Percentiles rank a stretch among this genome's conserved stretches.
Conservation (phyloP, 1,140 invertebrate species). For the Drosophila dunni region DNA sequence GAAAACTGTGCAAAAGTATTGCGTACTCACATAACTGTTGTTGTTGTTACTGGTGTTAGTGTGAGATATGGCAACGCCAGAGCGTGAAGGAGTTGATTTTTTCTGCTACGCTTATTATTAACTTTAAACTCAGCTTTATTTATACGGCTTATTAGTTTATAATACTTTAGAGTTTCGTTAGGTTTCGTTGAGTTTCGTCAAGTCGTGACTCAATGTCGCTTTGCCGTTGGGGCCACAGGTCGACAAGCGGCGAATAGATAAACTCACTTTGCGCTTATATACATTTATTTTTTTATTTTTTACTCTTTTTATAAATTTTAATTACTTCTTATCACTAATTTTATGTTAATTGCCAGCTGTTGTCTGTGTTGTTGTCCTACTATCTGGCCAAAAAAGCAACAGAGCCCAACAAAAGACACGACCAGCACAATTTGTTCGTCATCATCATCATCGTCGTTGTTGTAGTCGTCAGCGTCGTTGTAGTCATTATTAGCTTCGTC, state of each 20-base stretch:
- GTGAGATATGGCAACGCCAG: conserved; percentile 36
- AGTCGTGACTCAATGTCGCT: conserved; percentile 26
- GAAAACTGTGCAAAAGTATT: conserved; percentile 67
- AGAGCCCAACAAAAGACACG: conserved; percentile 44
- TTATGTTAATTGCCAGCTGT: conserved; percentile 79
- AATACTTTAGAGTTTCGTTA: not conserved
- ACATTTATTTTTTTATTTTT: conserved; percentile 13
- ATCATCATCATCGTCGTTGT: not conserved
- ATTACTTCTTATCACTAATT: conserved; percentile 78
- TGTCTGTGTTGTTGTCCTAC: conserved; percentile 49
- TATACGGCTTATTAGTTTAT: too few relatives aligned
- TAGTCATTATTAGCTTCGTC: not conserved
- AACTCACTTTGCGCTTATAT: conserved; percentile 38
- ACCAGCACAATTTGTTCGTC: conserved; percentile 43
- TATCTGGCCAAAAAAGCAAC: conserved; percentile 16
- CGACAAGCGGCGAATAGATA: conserved; percentile 55
- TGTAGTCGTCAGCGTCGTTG: not conserved
- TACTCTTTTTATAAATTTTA: conserved; percentile 72
- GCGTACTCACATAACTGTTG: conserved; percentile 29
- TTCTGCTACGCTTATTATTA: not conserved
- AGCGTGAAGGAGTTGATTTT: not conserved
- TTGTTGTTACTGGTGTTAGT: conserved; percentile 31
- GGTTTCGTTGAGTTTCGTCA: conserved; percentile 11
- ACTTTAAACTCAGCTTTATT: not conserved
- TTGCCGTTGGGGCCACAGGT: conserved; percentile 28